Base-by-base conservation (phyloP, 2,113 vertebrate species). In the Macrotis lagotis region DNA sequence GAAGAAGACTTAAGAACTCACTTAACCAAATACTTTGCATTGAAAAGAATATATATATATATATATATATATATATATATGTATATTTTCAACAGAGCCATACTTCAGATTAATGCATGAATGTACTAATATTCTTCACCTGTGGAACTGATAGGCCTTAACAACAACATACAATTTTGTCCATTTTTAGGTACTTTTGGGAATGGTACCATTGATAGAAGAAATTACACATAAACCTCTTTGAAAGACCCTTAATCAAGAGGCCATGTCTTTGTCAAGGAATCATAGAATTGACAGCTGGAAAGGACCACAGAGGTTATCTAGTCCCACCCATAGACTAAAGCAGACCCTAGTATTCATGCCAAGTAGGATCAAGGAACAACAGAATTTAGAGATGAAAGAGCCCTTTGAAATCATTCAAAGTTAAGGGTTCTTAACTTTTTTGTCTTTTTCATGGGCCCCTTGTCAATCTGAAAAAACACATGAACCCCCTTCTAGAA, bases 201-300 rank as follows among this genome's bases (percentile, higher is more conserved):
- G 90, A 91, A 47, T 1, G 7, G 53, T 51, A 66, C 59, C 93
- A 90, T 92, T 47, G 11, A 89, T 93, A 93, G 19, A n/a, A 74
- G 37, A 74, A 74, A 74, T 74, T 22, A 74, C 5, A n/a, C 37
- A 74, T 16, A 74, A 48, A 89, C 90, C 94, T 93, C 90, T 88
- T 90, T 5, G 31, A 22, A 93, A 0, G 83, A 93, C 74, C 91
- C 90, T 0, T 50, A 3, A 26, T 93, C 89, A 26, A 90, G 93
- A 22, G 50, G 91, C 52, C 50, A 97, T 95, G 88, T 96, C 96
- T 95, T 93, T 89, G 8, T 44, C 0, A n/a, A 6, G 44, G 37
- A 74, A 44, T 74, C 16, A 74, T 22, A 74, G 66, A 74, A 74
- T 74, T 74, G 66, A 44, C n/a, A 74, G 37, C 22, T 44, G 66